Evolutionary conservation across 2,113 vertebrate genomes (phyloP).

Genomic region (Phalacrocorax aristotelis): DNA sequence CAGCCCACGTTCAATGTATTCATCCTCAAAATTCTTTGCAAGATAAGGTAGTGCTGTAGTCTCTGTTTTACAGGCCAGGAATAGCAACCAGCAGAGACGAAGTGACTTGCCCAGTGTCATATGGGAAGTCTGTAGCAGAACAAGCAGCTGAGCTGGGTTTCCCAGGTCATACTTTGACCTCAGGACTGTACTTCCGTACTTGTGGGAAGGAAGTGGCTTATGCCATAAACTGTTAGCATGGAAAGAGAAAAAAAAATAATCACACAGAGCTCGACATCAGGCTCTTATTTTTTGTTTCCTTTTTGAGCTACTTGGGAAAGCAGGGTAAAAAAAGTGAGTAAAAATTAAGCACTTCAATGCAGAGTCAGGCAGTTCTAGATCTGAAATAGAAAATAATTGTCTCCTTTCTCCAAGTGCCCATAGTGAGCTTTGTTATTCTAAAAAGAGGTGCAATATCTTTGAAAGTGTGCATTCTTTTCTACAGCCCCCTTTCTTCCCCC

Average conservation of each 20-base stretch:
- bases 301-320: background rate
- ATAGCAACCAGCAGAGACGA: background rate
- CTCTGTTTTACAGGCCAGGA: background rate
- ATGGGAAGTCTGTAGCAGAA: background rate
- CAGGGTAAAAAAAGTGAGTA: background rate
- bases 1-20: background rate
- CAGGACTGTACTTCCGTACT: background rate
- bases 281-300: background rate
- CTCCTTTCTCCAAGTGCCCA: background rate
- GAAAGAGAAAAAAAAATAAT: background rate
- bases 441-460: background rate
- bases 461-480: background rate
- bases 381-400: background rate
- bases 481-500: background rate
- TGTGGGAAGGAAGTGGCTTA: background rate
- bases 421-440: background rate
- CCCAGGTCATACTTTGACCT: background rate
- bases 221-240: background rate
- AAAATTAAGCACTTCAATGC: background rate
- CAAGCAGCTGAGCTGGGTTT: background rate
- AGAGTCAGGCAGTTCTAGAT: background rate
- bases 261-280: background rate
- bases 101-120: background rate
- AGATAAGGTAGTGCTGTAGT: background rate
- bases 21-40: background rate